Conservation (phyloP, 2,888 invertebrate genomes). For the Escarpia spicata region DNA sequence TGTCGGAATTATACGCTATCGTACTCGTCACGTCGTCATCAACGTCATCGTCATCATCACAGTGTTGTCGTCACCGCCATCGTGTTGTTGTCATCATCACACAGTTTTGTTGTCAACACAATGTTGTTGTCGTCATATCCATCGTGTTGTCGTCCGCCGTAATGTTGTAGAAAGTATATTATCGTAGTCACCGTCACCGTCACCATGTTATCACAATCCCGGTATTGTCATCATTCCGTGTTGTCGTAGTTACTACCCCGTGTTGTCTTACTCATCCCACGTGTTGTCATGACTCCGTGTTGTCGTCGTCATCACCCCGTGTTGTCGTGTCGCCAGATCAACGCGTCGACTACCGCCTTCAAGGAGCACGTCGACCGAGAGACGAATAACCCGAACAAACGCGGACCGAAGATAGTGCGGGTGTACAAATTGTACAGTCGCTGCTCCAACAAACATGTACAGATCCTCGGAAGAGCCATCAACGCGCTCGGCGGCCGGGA, state of each 20-base stretch:
- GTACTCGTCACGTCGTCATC: too few relatives aligned
- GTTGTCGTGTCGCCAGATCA: slow-evolving; percentile 8
- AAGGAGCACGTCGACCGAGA: neutral
- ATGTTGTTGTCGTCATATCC: too few relatives aligned
- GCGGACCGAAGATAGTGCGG: slow-evolving; percentile 24
- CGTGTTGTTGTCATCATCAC: too few relatives aligned
- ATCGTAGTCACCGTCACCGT: neutral
- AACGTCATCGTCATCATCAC: neutral
- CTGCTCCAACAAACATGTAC: slow-evolving; percentile 28
- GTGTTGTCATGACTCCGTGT: neutral
- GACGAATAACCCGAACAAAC: neutral
- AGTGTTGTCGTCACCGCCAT: neutral
- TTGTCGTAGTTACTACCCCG: neutral
- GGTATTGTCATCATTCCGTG: neutral
- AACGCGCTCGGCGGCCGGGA: slow-evolving; percentile 13
- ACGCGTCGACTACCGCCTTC: neutral
- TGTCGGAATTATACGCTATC: too few relatives aligned
- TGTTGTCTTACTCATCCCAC: neutral
- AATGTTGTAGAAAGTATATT: neutral
- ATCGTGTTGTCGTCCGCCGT: too few relatives aligned
- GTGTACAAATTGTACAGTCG: slow-evolving; percentile 30
- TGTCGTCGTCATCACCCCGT: neutral
- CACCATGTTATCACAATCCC: neutral
- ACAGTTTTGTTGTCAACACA: too few relatives aligned
- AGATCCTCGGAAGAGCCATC: slow-evolving; percentile 13